Percentiles rank a stretch among this genome's conserved stretches.
These are phyloP conservation scores for Egretta garzetta DNA, from an alignment of 2,113 vertebrate genomes.

Conservation along the genomic window DNA sequence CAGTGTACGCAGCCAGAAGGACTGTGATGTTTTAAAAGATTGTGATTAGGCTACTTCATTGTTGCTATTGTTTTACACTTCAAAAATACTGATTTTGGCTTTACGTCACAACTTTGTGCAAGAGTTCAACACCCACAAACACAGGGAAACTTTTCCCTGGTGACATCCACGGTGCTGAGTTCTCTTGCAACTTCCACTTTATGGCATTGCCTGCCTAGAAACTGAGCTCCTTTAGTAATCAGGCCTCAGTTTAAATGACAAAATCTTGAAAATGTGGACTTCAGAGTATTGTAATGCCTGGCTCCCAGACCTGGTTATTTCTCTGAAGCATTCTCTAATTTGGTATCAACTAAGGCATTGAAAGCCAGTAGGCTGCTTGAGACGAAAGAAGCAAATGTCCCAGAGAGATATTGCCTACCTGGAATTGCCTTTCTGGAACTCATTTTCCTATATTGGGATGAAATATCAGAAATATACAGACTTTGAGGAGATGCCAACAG, in stretches of 20 bases:
- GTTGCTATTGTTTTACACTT: not conserved
- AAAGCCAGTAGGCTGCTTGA: not conserved
- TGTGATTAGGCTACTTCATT: not conserved
- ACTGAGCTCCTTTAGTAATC: not conserved
- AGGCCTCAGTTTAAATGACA: not conserved
- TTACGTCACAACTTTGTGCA: not conserved
- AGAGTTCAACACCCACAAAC: not conserved
- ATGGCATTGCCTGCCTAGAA: not conserved
- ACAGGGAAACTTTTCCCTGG: not conserved
- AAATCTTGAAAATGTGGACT: not conserved
- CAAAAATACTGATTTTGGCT: not conserved
- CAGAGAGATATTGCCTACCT: not conserved
- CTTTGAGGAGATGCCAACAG: not conserved
- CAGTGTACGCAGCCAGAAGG: not conserved
- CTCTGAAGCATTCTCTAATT: not conserved
- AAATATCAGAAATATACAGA: not conserved
- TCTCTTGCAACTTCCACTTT: not conserved
- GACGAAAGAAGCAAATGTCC: not conserved
- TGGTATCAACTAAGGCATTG: not conserved
- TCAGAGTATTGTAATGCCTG: not conserved
- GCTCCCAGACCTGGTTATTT: not conserved
- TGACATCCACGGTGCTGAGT: not conserved
- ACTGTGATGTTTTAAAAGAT: not conserved
- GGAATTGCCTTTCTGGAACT: not conserved
- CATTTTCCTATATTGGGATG: not conserved